phyloP scores from a whole-genome alignment of 2,888 invertebrate genomes.

The Harmothoe impar region DNA sequence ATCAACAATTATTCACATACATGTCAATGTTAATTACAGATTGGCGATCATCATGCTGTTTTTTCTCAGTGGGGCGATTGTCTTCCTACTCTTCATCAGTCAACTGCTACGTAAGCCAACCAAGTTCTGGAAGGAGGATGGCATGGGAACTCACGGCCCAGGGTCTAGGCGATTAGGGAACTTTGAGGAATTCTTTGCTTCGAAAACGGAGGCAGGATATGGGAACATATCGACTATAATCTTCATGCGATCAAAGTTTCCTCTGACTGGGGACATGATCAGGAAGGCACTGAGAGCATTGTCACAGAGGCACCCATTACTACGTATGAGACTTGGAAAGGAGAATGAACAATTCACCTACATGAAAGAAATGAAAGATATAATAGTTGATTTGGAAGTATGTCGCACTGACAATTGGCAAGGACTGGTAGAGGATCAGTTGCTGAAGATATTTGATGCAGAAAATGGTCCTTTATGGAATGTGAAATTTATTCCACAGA shows the following conservation, averaged over 20 bases:
- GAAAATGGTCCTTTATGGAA: conserved; percentile 27
- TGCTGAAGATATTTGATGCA: neutral
- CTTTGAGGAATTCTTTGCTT: neutral
- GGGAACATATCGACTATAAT: neutral
- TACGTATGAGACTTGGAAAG: neutral
- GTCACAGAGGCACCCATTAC: neutral
- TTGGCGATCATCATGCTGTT: too few species aligned
- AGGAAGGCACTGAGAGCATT: neutral
- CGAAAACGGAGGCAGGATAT: neutral
- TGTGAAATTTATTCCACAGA: neutral
- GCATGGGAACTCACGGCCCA: neutral
- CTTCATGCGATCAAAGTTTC: neutral
- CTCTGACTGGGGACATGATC: neutral
- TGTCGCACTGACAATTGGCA: neutral
- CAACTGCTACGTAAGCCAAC: neutral
- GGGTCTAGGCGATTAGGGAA: neutral
- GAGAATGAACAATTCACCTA: neutral
- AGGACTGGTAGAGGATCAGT: neutral
- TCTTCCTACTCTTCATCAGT: neutral
- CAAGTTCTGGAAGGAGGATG: neutral
- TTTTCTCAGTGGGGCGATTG: too few species aligned
- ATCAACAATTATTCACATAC: too few species aligned
- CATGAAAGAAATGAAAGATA: conserved; percentile 2
- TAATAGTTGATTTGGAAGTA: neutral
- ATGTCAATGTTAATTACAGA: too few species aligned